Conservation (phyloP, 2,888 invertebrate species). For the Pyralis farinalis region DNA sequence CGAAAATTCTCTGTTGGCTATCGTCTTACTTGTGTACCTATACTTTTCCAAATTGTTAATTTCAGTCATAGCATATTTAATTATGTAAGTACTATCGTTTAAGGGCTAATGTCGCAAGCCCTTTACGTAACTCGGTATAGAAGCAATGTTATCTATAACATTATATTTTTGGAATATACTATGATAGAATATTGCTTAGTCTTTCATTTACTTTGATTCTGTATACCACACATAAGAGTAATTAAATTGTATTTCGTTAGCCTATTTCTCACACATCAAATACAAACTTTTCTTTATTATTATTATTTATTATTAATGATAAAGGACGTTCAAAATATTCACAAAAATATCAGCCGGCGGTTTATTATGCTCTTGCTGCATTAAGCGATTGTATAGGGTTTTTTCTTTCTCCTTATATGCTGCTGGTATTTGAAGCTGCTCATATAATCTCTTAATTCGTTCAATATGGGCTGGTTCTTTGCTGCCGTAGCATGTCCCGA, state of each 20-base stretch:
- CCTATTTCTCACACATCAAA: too few species aligned
- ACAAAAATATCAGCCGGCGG: slow-evolving; percentile 11
- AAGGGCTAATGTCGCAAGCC: slow-evolving; percentile 19
- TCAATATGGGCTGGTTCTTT: slow-evolving; percentile 83
- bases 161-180: slow-evolving; percentile 78
- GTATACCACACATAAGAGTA: too few species aligned
- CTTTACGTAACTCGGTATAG: slow-evolving; percentile 42
- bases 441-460: slow-evolving; percentile 51
- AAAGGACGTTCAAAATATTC: slow-evolving; percentile 9
- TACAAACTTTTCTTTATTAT: too few species aligned
- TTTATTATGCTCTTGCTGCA: slow-evolving; percentile 67
- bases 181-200: slow-evolving; percentile 47
- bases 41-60: slow-evolving; percentile 25
- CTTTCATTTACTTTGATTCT: slow-evolving; percentile 33
- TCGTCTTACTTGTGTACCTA: slow-evolving; percentile 8
- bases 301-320: too few species aligned
- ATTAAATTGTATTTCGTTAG: too few species aligned
- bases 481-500: slow-evolving; percentile 87
- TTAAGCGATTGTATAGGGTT: slow-evolving; percentile 85
- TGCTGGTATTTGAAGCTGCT: slow-evolving; percentile 84
- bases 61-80: slow-evolving; percentile 22
- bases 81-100: slow-evolving; percentile 29
- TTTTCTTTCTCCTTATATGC: slow-evolving; percentile 87
- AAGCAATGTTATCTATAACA: slow-evolving; percentile 68
- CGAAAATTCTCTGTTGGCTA: background rate